Evolutionary conservation across 2,113 vertebrate genomes (phyloP), one percentile per base, ranked within the genome.

Genomic region (Engraulis encrasicolus): DNA sequence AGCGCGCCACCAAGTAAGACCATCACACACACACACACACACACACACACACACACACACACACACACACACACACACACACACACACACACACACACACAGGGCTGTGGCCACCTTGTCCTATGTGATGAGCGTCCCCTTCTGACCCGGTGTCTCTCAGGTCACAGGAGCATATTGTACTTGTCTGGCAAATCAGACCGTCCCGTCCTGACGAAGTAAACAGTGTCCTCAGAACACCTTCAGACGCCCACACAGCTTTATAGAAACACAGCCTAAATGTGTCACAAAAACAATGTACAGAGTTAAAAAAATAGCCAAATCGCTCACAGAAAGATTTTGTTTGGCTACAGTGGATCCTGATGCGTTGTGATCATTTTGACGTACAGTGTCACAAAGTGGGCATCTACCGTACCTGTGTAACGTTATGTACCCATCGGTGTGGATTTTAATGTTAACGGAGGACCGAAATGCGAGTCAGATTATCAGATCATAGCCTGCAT

Each of bases 1-100:
- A 99, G 85, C 94, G 95, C 89, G 98, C 96, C 85, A 86, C 94
- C 58, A 97, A 93, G 98, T 99, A 91, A 95, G 94, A 92, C 31
- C 78, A 20, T 23, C n/a, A n/a, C n/a, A n/a, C n/a, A n/a, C n/a
- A n/a, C n/a, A n/a, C n/a, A n/a, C n/a, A n/a, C n/a, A n/a, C n/a
- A n/a, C n/a, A n/a, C n/a, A n/a, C n/a, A n/a, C n/a, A n/a, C n/a
- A n/a, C n/a, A n/a, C n/a, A n/a, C n/a, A n/a, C n/a, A n/a, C n/a
- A n/a, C n/a, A n/a, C n/a, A n/a, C n/a, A n/a, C n/a, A n/a, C n/a
- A n/a, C n/a, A n/a, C n/a, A n/a, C n/a, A n/a, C n/a, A n/a, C n/a
- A n/a, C n/a, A n/a, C n/a, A n/a, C n/a, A n/a, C n/a, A n/a, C n/a
- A n/a, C n/a, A n/a, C n/a, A n/a, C n/a, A n/a, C n/a, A n/a, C n/a